Evolutionary conservation across 2,113 vertebrate genomes (phyloP), one percentile per base, ranked within the genome.

Genomic region (Serinus canaria): DNA sequence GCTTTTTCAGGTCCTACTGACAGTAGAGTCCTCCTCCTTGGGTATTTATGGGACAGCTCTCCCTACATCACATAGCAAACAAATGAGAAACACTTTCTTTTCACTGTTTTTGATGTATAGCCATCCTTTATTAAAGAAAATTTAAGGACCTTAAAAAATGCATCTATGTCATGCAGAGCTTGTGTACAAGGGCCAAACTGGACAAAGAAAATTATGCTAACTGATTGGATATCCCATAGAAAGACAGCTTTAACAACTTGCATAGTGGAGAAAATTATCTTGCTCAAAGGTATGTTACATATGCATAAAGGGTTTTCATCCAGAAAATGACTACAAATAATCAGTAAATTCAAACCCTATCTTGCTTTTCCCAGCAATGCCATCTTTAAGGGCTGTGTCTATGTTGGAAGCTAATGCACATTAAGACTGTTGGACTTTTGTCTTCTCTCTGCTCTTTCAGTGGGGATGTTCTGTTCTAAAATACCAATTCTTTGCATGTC

Each of bases 391-490:
- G 30, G 39, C 59, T 66, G n/a, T 44, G 78, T 43, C 28, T 3
- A 66, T 33, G 43, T 16, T 83, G 72, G 67, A 94, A 64, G 25
- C 53, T 62, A 90, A 80, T 5, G 35, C 85, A 67, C 25, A 39
- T 66, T 41, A 83, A 79, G 66, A 49, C 78, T 58, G n/a, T 1
- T 10, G 68, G 92, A 78, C 22, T 55, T 85, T 87, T 83, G 81
- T 55, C 46, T 90, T 77, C 52, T 76, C 82, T 79, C 69, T 69
- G 62, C 43, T 94, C 56, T 89, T 92, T 89, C 83, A 91, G 37
- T 30, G 12, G 68, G 81, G 70, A 92, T 95, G 75, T 89, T 95
- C 93, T 94, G 91, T 87, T 94, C 94, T 73, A 73, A 76, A 91
- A 91, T 85, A 81, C 74, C 87, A 92, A n/a, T 15, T 70, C 87